These are phyloP conservation scores for Acanthochromis polyacanthus DNA, from an alignment of 2,113 vertebrate genomes.

Conservation along the genomic window DNA sequence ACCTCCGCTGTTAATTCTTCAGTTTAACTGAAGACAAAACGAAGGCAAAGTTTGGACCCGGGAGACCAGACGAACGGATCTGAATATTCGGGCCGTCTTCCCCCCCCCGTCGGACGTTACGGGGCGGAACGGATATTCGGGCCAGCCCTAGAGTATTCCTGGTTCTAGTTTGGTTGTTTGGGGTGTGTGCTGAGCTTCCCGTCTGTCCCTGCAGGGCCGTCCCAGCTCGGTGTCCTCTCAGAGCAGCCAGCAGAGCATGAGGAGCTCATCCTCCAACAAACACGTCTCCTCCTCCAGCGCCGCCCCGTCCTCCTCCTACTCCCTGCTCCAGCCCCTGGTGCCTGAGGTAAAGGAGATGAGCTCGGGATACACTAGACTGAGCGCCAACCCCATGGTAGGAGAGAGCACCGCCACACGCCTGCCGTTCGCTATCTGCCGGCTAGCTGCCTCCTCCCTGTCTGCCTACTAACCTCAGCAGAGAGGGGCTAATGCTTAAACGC, in stretches of 20 bases:
- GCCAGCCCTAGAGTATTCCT: too few species aligned
- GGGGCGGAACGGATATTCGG: too few species aligned
- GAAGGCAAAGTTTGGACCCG: too few species aligned
- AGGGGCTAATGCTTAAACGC: neutral
- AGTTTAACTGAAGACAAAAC: too few species aligned
- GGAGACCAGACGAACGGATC: too few species aligned
- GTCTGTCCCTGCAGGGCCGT: slow-evolving; percentile 63
- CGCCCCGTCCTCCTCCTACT: slow-evolving; percentile 78
- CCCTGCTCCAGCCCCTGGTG: slow-evolving; percentile 81
- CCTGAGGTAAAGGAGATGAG: slow-evolving; percentile 84
- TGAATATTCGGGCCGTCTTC: too few species aligned
- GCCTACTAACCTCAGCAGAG: slow-evolving; percentile 67
- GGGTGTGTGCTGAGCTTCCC: neutral
- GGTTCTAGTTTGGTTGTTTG: rapidly evolving
- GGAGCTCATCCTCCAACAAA: slow-evolving; percentile 80
- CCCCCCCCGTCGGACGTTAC: too few species aligned
- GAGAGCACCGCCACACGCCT: slow-evolving; percentile 57
- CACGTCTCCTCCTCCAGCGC: slow-evolving; percentile 73
- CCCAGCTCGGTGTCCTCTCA: slow-evolving; percentile 79
- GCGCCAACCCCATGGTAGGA: slow-evolving; percentile 84
- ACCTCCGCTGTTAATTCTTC: too few species aligned
- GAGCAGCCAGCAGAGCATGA: slow-evolving; percentile 82
- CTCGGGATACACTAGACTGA: slow-evolving; percentile 84
- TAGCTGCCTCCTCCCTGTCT: slow-evolving; percentile 59
- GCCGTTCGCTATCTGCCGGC: slow-evolving; percentile 39